phyloP scores from a whole-genome alignment of 2,113 vertebrate genomes.

The Misgurnus anguillicaudatus region DNA sequence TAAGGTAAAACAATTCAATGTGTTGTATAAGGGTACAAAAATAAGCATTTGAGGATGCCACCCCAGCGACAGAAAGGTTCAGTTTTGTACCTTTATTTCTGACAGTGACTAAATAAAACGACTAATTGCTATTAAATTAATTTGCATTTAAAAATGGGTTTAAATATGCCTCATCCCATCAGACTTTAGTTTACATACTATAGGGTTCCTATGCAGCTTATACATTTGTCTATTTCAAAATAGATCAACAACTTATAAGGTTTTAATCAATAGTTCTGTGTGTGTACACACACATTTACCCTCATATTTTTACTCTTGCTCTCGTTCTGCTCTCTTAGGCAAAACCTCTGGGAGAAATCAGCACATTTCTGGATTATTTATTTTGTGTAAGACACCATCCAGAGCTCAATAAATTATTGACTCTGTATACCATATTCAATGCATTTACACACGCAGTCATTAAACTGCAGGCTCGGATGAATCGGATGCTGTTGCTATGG shows the following conservation, averaged over 20 bases:
- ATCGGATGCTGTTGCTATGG: slow-evolving; percentile 57
- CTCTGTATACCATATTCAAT: slow-evolving; percentile 19
- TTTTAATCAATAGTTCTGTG: background rate
- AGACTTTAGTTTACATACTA: too few species aligned
- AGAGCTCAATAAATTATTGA: slow-evolving; percentile 36
- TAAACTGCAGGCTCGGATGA: slow-evolving; percentile 27
- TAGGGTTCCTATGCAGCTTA: too few species aligned
- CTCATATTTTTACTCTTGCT: background rate
- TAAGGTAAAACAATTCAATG: too few species aligned
- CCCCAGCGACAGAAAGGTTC: too few species aligned
- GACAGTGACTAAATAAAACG: too few species aligned
- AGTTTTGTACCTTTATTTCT: too few species aligned
- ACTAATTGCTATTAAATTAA: too few species aligned
- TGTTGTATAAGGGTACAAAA: too few species aligned
- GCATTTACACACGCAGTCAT: background rate
- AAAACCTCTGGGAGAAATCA: background rate
- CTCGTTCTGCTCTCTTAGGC: background rate
- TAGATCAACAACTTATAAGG: background rate
- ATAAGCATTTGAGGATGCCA: too few species aligned
- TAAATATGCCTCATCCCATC: too few species aligned
- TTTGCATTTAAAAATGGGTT: too few species aligned
- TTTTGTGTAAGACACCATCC: background rate
- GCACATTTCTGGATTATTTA: background rate
- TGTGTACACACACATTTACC: background rate
- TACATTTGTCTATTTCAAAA: background rate